phyloP scores from a whole-genome alignment of 92 coral and sea anemone genomes.

The Phenganax stokvisi region DNA sequence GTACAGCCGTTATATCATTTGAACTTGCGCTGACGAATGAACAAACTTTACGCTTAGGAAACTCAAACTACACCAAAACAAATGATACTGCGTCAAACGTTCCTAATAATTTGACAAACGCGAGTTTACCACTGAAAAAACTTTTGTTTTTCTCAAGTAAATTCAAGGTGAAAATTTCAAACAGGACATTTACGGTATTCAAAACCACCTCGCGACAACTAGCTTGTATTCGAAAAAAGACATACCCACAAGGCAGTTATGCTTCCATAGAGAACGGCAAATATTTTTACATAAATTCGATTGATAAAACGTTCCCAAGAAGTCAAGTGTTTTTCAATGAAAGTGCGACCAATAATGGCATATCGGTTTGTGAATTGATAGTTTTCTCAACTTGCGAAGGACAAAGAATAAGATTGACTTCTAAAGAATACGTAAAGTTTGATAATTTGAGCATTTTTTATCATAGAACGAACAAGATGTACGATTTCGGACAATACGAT shows the following conservation, averaged over 20 bases:
- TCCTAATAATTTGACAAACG: too few species aligned
- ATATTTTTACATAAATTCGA: neutral
- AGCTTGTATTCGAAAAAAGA: slow-evolving; percentile 1
- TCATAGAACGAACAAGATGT: neutral
- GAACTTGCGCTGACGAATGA: too few species aligned
- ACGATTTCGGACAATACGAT: neutral
- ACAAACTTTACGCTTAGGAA: too few species aligned
- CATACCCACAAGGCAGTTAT: neutral
- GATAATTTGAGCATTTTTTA: slow-evolving; percentile 1
- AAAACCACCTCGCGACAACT: neutral
- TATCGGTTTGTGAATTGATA: neutral
- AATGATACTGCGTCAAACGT: too few species aligned
- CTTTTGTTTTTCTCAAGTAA: too few species aligned
- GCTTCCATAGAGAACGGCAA: neutral
- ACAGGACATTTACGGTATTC: neutral
- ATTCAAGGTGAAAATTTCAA: neutral
- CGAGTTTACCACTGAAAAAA: too few species aligned
- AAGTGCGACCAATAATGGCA: neutral
- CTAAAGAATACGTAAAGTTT: neutral
- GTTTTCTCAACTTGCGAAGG: neutral
- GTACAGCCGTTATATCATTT: too few species aligned
- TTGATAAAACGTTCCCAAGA: neutral
- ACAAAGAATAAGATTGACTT: neutral
- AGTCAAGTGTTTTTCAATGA: neutral
- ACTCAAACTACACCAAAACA: too few species aligned